These are phyloP conservation scores for Micronycteris hirsuta DNA, from an alignment of 2,113 vertebrate genomes.

Conservation along the genomic window DNA sequence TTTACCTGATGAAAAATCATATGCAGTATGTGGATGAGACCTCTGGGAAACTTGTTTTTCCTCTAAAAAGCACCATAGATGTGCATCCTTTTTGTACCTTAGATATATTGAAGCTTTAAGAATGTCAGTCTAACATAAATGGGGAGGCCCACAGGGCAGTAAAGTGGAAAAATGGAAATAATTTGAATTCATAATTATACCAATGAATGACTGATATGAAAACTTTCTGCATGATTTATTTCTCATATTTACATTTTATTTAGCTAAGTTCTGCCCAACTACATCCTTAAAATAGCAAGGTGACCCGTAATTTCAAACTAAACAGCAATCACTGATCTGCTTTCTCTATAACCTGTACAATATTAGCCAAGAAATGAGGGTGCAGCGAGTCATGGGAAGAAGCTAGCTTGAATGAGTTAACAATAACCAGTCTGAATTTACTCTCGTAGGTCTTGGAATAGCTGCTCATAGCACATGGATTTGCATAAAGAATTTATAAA, in stretches of 20 bases:
- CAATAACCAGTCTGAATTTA: background rate
- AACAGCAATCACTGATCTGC: background rate
- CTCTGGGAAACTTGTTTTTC: background rate
- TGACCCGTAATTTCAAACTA: background rate
- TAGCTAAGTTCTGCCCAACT: background rate
- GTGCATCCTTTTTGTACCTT: background rate
- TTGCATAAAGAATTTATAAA: background rate
- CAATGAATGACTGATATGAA: background rate
- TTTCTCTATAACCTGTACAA: background rate
- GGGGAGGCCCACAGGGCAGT: background rate
- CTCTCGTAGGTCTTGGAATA: background rate
- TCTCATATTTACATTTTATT: background rate
- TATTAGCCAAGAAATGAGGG: background rate
- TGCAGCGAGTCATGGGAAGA: background rate
- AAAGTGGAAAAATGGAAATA: background rate
- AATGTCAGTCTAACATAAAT: background rate
- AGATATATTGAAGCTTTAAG: background rate
- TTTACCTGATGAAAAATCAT: background rate
- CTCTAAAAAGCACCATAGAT: background rate
- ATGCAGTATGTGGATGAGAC: fast-evolving
- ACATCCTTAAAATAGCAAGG: background rate
- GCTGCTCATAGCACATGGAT: background rate
- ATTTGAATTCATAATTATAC: background rate
- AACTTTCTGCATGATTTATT: background rate
- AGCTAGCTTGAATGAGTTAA: background rate